phyloP scores from a whole-genome alignment of 2,797 vertebrate species.

The Perodicticus potto region DNA sequence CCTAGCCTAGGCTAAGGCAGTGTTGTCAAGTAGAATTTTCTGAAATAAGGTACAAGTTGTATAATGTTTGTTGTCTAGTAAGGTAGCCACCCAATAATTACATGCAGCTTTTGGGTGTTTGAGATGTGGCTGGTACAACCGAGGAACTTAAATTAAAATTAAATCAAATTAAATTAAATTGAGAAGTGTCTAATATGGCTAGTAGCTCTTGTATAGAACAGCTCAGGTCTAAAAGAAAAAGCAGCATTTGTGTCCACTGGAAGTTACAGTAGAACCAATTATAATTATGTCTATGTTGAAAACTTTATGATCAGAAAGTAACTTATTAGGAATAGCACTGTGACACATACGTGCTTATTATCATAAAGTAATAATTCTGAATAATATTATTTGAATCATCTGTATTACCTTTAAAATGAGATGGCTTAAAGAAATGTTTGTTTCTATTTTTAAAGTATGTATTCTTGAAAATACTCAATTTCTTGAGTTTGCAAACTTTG shows the following conservation, averaged over 20 bases:
- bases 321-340: background rate
- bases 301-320: conserved; percentile 4
- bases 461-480: conserved; percentile 75
- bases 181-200: background rate
- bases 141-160: background rate
- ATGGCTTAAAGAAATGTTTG: conserved; percentile 67
- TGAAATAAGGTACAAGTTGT: background rate
- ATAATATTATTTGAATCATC: conserved; percentile 59
- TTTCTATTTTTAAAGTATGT: conserved; percentile 74
- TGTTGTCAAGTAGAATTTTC: background rate
- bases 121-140: background rate
- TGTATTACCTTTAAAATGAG: conserved; percentile 67
- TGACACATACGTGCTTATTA: conserved; percentile 22
- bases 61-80: background rate
- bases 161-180: background rate
- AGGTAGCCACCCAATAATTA: background rate
- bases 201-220: background rate
- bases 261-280: background rate
- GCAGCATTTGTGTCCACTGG: background rate
- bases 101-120: background rate
- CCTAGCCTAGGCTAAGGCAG: background rate
- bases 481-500: conserved; percentile 83
- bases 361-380: conserved; percentile 69
- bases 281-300: background rate
- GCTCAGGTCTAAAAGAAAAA: background rate